Evolutionary conservation across 2,113 vertebrate species (phyloP).

Genomic region (Sinocyclocheilus grahami): DNA sequence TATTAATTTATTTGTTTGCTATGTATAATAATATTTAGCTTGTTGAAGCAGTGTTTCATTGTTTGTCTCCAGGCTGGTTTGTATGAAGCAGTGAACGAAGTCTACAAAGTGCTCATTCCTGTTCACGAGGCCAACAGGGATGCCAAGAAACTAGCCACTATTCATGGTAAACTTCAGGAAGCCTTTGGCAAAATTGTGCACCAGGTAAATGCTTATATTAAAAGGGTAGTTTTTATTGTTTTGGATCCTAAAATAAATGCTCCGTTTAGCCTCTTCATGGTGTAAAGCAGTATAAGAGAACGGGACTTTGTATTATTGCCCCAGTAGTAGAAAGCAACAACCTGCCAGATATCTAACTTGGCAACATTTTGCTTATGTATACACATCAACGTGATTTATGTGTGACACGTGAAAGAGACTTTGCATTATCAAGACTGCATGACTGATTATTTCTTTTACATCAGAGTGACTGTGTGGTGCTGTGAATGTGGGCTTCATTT

Average conservation of each 20-base stretch:
- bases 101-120: slow-evolving; percentile 98
- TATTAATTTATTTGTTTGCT: neutral
- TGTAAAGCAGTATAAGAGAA: slow-evolving; percentile 24
- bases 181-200: slow-evolving; percentile 99
- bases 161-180: slow-evolving; percentile 99
- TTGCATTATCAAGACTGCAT: neutral
- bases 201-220: slow-evolving; percentile 83
- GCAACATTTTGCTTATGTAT: slow-evolving; percentile 12
- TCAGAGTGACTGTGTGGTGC: neutral
- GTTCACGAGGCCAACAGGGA: slow-evolving; percentile 97
- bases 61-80: slow-evolving; percentile 85
- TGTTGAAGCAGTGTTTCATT: neutral
- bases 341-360: neutral
- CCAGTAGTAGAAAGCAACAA: neutral
- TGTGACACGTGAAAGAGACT: neutral
- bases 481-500: neutral
- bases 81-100: slow-evolving; percentile 98
- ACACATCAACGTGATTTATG: neutral
- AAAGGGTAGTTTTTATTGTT: neutral
- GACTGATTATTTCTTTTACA: neutral
- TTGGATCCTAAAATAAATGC: slow-evolving; percentile 3
- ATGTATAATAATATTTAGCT: neutral
- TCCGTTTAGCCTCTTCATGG: neutral
- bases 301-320: slow-evolving; percentile 41
- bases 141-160: slow-evolving; percentile 94